These are phyloP conservation scores for Zoanthus gigantus DNA, from an alignment of 92 coral and sea anemone species.

Conservation along the genomic window DNA sequence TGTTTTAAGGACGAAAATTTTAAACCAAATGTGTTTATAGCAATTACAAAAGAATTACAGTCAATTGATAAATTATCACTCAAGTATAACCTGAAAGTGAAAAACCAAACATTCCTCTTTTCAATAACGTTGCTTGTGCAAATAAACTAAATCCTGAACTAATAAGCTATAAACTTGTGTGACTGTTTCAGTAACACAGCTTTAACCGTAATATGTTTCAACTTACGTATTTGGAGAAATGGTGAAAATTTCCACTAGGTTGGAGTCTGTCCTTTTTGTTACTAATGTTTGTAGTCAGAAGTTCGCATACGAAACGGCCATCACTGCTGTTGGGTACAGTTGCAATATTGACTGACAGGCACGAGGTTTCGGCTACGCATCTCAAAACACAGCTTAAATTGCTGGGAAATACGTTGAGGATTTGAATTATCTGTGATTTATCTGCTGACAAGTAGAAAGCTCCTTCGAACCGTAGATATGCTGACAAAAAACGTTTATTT, in stretches of 20 bases:
- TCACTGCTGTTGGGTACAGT: not conserved
- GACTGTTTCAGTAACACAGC: no score
- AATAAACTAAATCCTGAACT: no score
- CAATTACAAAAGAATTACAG: no score
- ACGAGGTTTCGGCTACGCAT: not conserved
- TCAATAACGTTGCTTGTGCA: no score
- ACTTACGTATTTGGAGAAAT: slow-evolving; percentile 33
- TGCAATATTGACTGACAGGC: slow-evolving; percentile 21
- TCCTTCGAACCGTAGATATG: slow-evolving; percentile 17
- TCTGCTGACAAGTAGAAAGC: not conserved
- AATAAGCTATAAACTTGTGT: no score
- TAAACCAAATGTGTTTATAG: no score
- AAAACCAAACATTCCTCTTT: no score
- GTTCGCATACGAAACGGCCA: slow-evolving; percentile 24
- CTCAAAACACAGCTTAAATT: not conserved
- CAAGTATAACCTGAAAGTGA: no score
- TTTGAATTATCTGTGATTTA: not conserved
- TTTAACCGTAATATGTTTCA: not conserved
- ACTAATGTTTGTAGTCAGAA: slow-evolving; percentile 16
- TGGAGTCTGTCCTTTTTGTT: not conserved
- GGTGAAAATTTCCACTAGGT: not conserved
- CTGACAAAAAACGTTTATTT: not conserved
- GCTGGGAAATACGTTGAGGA: not conserved
- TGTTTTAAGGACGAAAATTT: no score
- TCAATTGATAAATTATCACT: no score